Evolutionary conservation across 1,140 invertebrate genomes (phyloP).

Genomic region (Spodoptera frugiperda): DNA sequence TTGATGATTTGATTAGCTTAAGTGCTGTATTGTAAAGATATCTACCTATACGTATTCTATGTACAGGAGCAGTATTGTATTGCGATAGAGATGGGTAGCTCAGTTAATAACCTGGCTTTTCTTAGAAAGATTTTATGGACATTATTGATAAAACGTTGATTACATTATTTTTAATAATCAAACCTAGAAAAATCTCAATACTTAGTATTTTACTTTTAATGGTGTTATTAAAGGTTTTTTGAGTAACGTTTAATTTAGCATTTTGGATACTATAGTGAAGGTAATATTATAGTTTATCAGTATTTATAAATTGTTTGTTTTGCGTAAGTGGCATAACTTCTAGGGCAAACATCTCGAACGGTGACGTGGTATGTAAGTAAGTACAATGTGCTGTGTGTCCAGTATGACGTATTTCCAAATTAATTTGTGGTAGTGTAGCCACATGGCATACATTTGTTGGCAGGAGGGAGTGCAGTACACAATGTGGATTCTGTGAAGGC

Average conservation of each 20-base stretch:
- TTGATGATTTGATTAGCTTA: constrained; percentile 27
- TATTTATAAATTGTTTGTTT: background rate
- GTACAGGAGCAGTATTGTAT: too few species aligned
- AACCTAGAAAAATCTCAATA: too few species aligned
- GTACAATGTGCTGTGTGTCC: background rate
- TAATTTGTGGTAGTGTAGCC: constrained; percentile 26
- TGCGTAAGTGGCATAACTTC: background rate
- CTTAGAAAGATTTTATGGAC: too few species aligned
- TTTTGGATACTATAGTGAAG: too few species aligned
- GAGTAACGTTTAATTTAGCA: too few species aligned
- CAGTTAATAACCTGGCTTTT: too few species aligned
- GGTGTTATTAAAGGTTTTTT: too few species aligned
- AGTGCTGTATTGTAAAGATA: constrained; percentile 8
- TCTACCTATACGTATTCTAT: background rate
- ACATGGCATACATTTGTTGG: constrained; percentile 26
- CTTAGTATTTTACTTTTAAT: too few species aligned
- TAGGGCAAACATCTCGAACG: background rate
- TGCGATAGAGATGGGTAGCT: background rate
- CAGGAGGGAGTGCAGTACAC: constrained; percentile 38
- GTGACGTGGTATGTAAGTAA: background rate
- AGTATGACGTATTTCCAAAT: background rate
- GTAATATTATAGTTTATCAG: too few species aligned
- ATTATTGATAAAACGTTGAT: too few species aligned
- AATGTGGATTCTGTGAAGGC: constrained; percentile 42
- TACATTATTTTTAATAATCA: too few species aligned